Evolutionary conservation across 2,113 vertebrate species (phyloP).

Genomic region (Orthochromis malagaraziensis): DNA sequence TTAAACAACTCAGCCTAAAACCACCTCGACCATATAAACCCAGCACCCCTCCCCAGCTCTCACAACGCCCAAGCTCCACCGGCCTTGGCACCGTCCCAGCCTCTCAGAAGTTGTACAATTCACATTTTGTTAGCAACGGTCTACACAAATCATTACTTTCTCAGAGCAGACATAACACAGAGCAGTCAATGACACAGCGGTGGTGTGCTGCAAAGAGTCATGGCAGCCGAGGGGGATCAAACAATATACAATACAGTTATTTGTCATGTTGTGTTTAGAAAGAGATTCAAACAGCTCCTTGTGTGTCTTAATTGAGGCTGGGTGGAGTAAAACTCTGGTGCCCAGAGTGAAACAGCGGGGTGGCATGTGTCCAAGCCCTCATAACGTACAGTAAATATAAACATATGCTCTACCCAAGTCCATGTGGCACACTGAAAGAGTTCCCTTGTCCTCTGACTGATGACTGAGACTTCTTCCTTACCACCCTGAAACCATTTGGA

Average conservation of each 20-base stretch:
- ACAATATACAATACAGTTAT: slow-evolving; percentile 49
- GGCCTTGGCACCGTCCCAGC: slow-evolving; percentile 14
- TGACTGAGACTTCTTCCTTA: slow-evolving; percentile 24
- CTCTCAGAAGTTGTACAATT: not conserved
- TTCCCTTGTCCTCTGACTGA: slow-evolving; percentile 45
- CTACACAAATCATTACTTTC: slow-evolving; percentile 42
- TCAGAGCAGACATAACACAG: slow-evolving; percentile 55
- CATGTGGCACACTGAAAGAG: slow-evolving; percentile 45
- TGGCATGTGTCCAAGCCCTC: slow-evolving; percentile 36
- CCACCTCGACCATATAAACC: slow-evolving; percentile 34
- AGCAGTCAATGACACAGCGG: slow-evolving; percentile 14
- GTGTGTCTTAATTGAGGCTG: slow-evolving; percentile 64
- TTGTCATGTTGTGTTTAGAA: slow-evolving; percentile 51
- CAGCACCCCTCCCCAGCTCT: slow-evolving; percentile 19
- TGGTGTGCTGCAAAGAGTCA: slow-evolving; percentile 9
- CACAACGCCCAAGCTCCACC: not conserved
- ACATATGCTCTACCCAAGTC: slow-evolving; percentile 55
- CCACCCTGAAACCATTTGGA: slow-evolving; percentile 20
- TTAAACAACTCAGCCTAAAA: slow-evolving; percentile 31
- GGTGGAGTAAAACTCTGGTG: slow-evolving; percentile 46
- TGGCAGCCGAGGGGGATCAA: slow-evolving; percentile 1
- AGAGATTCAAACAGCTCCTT: slow-evolving; percentile 67
- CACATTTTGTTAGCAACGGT: slow-evolving; percentile 33
- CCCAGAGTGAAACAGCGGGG: slow-evolving; percentile 51
- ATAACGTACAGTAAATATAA: slow-evolving; percentile 69